phyloP scores from a whole-genome alignment of 2,888 invertebrate species.

The Encarsia formosa region DNA sequence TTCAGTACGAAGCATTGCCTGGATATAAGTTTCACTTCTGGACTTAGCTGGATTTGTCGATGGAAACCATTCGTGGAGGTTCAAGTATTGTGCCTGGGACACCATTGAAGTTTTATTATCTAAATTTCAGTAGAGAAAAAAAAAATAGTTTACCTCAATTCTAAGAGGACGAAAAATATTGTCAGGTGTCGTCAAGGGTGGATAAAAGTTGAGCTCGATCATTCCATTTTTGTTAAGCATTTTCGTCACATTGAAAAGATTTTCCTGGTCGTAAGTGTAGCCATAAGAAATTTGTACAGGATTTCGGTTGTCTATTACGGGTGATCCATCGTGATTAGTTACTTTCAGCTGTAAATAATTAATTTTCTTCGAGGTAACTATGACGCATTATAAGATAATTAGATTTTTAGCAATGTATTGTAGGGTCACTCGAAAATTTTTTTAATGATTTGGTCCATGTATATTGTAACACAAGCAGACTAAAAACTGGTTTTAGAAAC shows the following conservation, averaged over 20 bases:
- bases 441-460: too few species aligned
- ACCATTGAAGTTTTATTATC: too few species aligned
- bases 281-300: conserved; percentile 61
- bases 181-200: conserved; percentile 52
- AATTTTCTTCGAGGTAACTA: too few species aligned
- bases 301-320: conserved; percentile 59
- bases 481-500: too few species aligned
- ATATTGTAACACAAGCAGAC: too few species aligned
- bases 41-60: conserved; percentile 68
- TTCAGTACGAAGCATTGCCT: conserved; percentile 57
- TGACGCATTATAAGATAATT: too few species aligned
- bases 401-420: too few species aligned
- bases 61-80: conserved; percentile 72
- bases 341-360: conserved; percentile 58
- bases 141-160: conserved; percentile 59
- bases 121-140: background rate
- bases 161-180: conserved; percentile 65
- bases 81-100: conserved; percentile 74
- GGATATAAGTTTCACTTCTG: conserved; percentile 58
- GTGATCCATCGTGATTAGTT: conserved; percentile 66
- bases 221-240: conserved; percentile 63
- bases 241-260: conserved; percentile 54
- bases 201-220: conserved; percentile 60
- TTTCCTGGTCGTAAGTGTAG: conserved; percentile 58
- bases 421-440: too few species aligned